Percentiles rank a stretch among this genome's conserved stretches.
phyloP scores from a whole-genome alignment of 2,888 invertebrate species.

The Pandemis cinnamomeana region DNA sequence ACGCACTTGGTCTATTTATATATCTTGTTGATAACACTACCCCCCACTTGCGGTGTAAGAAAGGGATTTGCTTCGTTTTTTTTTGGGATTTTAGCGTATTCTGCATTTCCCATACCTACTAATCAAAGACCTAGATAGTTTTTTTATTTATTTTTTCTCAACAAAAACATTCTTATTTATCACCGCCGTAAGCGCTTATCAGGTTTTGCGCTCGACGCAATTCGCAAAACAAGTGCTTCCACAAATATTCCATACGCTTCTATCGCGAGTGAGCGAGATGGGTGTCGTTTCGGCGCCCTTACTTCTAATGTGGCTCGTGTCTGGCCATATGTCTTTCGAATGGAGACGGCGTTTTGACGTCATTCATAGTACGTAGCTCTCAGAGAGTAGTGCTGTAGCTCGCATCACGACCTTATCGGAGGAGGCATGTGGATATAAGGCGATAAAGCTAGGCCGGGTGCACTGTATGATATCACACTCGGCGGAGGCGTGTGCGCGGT shows the following conservation, averaged over 20 bases:
- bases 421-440: conserved; percentile 76
- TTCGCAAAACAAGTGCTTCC: conserved; percentile 80
- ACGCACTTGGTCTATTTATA: neutral
- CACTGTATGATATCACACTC: conserved; percentile 76
- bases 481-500: conserved; percentile 75
- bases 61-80: conserved; percentile 15
- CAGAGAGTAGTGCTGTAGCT: conserved; percentile 80
- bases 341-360: conserved; percentile 72
- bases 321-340: conserved; percentile 73
- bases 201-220: conserved; percentile 76
- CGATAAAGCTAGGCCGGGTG: conserved; percentile 69
- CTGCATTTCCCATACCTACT: neutral
- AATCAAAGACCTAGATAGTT: neutral
- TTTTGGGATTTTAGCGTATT: neutral
- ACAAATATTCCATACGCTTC: conserved; percentile 82
- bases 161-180: conserved; percentile 53
- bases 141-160: conserved; percentile 42
- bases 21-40: conserved; percentile 30
- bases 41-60: conserved; percentile 16
- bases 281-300: conserved; percentile 64
- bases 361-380: conserved; percentile 85
- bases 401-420: conserved; percentile 72
- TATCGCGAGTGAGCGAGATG: conserved; percentile 78
- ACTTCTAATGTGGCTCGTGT: conserved; percentile 66
- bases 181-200: conserved; percentile 58